A percentile compares a stretch with the other conserved stretches of the same genome.
phyloP scores from a whole-genome alignment of 2,113 vertebrate species.

The Dendrocopos noguchii region DNA sequence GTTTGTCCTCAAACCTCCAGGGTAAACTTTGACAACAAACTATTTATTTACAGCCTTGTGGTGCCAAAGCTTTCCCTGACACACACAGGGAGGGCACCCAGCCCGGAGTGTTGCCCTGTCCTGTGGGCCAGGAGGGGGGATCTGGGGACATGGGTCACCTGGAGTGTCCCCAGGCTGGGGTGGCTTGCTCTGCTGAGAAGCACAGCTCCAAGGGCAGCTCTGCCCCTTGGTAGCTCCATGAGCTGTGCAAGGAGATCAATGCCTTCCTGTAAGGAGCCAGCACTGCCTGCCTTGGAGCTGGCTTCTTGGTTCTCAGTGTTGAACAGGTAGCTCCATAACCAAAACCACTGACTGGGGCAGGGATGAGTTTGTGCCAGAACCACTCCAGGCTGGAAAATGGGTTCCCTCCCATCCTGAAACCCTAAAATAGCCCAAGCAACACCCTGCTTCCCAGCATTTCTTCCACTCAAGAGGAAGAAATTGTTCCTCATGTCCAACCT shows the following conservation, averaged over 20 bases:
- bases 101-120: neutral
- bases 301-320: neutral
- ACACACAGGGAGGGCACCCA: rapidly evolving
- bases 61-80: neutral
- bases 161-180: neutral
- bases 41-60: neutral
- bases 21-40: neutral
- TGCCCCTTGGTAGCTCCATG: neutral
- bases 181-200: neutral
- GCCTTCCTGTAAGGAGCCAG: neutral
- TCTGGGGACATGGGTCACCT: neutral
- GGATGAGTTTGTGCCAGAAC: neutral
- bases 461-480: no score
- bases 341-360: neutral
- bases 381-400: rapidly evolving
- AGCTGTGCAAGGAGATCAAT: neutral
- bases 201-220: neutral
- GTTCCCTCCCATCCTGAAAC: neutral
- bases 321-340: neutral
- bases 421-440: neutral
- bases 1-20: neutral
- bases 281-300: neutral
- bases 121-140: neutral
- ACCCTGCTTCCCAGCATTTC: neutral
- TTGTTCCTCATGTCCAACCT: no score